Conservation (phyloP, 1,140 invertebrate genomes). For the Bombus affinis region DNA sequence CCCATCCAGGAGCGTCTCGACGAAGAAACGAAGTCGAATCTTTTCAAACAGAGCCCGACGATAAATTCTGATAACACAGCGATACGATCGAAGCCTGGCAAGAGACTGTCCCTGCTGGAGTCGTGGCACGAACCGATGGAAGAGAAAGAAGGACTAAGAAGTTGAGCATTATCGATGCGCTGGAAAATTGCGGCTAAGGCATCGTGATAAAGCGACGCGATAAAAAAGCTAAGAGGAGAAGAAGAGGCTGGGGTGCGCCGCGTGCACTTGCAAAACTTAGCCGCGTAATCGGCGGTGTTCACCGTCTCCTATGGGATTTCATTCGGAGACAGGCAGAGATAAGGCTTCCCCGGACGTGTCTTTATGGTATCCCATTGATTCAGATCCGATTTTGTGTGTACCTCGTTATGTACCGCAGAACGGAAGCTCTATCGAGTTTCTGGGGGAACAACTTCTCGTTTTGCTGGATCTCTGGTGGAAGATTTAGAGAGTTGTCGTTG, state of each 20-base stretch:
- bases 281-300: constrained; percentile 21
- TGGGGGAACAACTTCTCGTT: not conserved
- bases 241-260: not conserved
- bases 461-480: not conserved
- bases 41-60: not conserved
- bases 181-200: constrained; percentile 29
- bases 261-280: not conserved
- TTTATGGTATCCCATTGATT: constrained; percentile 55
- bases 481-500: too few relatives aligned
- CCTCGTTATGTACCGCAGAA: constrained; percentile 18
- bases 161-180: constrained; percentile 16
- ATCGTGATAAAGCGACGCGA: constrained; percentile 27
- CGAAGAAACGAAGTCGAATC: not conserved
- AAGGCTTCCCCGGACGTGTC: constrained; percentile 52
- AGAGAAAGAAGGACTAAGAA: not conserved
- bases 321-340: constrained; percentile 19
- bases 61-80: constrained; percentile 40
- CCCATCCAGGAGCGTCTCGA: not conserved
- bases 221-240: constrained; percentile 1
- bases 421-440: constrained; percentile 24
- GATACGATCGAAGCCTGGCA: not conserved
- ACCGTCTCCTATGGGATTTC: constrained; percentile 41
- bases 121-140: not conserved
- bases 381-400: constrained; percentile 46
- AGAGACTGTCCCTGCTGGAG: too few relatives aligned